Evolutionary conservation across 2,113 vertebrate genomes (phyloP).

Genomic region (Acrocephalus kingi): DNA sequence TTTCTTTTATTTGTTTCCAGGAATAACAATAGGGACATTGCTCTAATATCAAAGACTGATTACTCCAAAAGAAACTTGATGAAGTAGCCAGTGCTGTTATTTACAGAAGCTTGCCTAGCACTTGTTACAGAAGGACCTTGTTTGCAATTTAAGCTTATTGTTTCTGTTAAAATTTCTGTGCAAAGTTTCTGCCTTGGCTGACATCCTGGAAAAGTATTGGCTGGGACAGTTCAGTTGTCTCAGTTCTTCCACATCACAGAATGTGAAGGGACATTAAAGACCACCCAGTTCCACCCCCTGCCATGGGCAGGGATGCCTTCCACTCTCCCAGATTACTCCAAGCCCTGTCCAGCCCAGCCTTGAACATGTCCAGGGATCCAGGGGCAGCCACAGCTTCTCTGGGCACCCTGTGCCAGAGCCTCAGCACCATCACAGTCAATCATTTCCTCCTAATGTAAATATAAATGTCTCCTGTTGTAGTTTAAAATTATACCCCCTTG

Average conservation of each 20-base stretch:
- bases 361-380: background rate
- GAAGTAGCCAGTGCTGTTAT: background rate
- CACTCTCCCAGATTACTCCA: background rate
- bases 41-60: background rate
- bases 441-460: background rate
- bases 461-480: background rate
- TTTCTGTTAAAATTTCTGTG: background rate
- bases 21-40: background rate
- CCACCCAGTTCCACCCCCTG: background rate
- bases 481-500: background rate
- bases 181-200: background rate
- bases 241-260: background rate
- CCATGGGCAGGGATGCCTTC: background rate
- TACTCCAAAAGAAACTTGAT: background rate
- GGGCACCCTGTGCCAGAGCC: background rate
- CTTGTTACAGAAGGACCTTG: background rate
- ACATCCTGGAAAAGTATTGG: background rate
- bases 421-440: accelerated
- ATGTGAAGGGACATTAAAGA: background rate
- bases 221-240: background rate
- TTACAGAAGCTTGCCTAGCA: background rate
- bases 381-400: background rate
- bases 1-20: background rate
- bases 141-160: background rate
- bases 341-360: background rate